Percentiles rank a stretch among this genome's conserved stretches.
Evolutionary conservation across 1,140 invertebrate species (phyloP).

Genomic region (Brachionus sp.): DNA sequence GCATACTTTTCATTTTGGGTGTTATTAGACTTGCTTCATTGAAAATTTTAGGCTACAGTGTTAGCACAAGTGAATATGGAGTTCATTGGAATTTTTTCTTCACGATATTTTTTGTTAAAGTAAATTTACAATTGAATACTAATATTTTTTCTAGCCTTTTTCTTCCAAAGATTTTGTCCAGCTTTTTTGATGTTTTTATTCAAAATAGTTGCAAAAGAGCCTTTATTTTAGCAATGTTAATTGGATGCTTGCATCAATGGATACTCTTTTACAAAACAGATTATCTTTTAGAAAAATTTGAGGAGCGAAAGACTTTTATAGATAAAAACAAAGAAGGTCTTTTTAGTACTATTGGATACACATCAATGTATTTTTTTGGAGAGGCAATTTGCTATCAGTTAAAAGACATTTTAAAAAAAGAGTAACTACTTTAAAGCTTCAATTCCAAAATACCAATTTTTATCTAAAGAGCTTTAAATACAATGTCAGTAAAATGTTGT

Average conservation of each 20-base stretch:
- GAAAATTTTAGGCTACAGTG: constrained; percentile 50
- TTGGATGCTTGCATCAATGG: background rate
- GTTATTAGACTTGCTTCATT: constrained; percentile 63
- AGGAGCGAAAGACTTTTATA: constrained; percentile 54
- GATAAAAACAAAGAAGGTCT: constrained; percentile 84
- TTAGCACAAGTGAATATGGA: constrained; percentile 13
- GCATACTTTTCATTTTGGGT: constrained; percentile 65
- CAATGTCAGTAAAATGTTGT: background rate
- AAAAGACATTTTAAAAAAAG: background rate
- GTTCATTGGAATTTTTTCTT: constrained; percentile 40
- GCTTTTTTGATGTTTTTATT: background rate
- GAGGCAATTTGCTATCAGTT: background rate
- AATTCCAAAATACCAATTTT: background rate
- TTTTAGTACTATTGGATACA: constrained; percentile 75
- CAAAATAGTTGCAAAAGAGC: background rate
- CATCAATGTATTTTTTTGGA: constrained; percentile 71
- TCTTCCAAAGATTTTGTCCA: background rate
- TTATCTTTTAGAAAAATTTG: background rate
- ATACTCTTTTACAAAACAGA: constrained; percentile 39
- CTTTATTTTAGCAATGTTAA: background rate
- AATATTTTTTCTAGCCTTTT: background rate
- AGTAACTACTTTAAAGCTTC: background rate
- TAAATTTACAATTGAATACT: constrained; percentile 49
- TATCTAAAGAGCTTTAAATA: background rate
- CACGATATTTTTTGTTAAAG: constrained; percentile 47